These are phyloP conservation scores for Nannobrachium achirus DNA, from an alignment of 2,113 vertebrate species.

Conservation along the genomic window DNA sequence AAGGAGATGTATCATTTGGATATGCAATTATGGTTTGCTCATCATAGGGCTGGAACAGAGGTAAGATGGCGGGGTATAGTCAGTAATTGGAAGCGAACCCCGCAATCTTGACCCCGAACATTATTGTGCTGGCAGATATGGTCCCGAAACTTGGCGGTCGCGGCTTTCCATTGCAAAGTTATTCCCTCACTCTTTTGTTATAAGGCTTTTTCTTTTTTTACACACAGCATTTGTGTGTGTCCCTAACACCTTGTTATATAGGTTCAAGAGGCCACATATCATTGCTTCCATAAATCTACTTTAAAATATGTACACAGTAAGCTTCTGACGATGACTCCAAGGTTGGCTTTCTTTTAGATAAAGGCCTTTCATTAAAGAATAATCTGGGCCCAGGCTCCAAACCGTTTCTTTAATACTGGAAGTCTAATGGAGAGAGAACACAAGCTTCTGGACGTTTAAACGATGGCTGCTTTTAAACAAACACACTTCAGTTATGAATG, in stretches of 20 bases:
- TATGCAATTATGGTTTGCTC: constrained; percentile 52
- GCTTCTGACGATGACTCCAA: constrained; percentile 41
- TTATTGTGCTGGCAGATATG: constrained; percentile 59
- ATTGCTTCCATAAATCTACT: constrained; percentile 41
- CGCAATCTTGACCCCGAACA: constrained; percentile 65
- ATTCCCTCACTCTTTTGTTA: constrained; percentile 62
- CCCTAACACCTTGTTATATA: constrained; percentile 58
- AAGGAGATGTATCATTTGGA: constrained; percentile 43
- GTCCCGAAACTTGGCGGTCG: constrained; percentile 52
- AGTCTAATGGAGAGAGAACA: constrained; percentile 48
- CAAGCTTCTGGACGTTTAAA: constrained; percentile 30
- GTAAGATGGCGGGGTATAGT: constrained; percentile 53
- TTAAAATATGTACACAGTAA: constrained; percentile 38
- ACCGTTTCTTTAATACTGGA: constrained; percentile 15
- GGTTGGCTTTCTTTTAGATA: constrained; percentile 9
- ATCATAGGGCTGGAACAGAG: constrained; percentile 59
- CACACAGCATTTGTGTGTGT: constrained; percentile 51
- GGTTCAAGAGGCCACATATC: constrained; percentile 41
- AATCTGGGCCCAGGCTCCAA: constrained; percentile 10
- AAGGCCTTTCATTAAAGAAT: constrained; percentile 21
- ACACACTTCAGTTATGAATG: constrained; percentile 60
- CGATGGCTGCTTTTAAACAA: constrained; percentile 58
- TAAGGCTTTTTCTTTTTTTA: constrained; percentile 36
- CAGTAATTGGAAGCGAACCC: constrained; percentile 58
- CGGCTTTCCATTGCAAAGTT: constrained; percentile 65